Evolutionary conservation across 2,113 vertebrate genomes (phyloP).

Genomic region (Nannobrachium achirus): DNA sequence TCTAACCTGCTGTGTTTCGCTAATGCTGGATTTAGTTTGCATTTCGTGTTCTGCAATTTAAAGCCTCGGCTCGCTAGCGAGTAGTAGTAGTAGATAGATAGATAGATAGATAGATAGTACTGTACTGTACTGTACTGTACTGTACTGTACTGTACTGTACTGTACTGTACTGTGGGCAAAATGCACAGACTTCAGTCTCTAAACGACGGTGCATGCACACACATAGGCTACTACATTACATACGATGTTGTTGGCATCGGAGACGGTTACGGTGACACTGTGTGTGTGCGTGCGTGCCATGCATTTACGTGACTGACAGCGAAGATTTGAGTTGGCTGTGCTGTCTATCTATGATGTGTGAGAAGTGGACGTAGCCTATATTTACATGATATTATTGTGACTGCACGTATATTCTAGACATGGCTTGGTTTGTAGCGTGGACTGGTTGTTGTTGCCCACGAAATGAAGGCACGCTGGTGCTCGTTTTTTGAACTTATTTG

Average conservation of each 20-base stretch:
- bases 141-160: too few relatives aligned
- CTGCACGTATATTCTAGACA: neutral
- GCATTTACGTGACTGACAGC: conserved; percentile 57
- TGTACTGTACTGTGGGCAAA: conserved; percentile 57
- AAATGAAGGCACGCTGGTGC: neutral
- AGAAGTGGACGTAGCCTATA: neutral
- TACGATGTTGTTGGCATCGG: too few relatives aligned
- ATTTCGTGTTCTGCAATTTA: conserved; percentile 18
- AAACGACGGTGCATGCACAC: conserved; percentile 50
- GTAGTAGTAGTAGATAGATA: conserved; percentile 33
- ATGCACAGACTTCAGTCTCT: conserved; percentile 56
- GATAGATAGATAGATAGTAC: too few relatives aligned
- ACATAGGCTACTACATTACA: conserved; percentile 39
- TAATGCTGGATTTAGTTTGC: conserved; percentile 39
- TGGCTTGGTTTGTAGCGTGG: too few relatives aligned
- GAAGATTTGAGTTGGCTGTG: neutral
- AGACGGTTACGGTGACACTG: conserved; percentile 31
- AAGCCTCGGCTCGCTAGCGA: neutral
- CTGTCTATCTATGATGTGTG: neutral
- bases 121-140: too few relatives aligned
- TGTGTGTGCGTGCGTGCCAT: conserved; percentile 29
- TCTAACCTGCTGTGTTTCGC: neutral
- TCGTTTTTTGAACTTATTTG: conserved; percentile 58
- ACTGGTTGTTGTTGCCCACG: neutral
- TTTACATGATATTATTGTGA: too few relatives aligned